These are phyloP conservation scores for Pseudotriccus pelzelni DNA, from an alignment of 2,797 vertebrate species.

Conservation along the genomic window DNA sequence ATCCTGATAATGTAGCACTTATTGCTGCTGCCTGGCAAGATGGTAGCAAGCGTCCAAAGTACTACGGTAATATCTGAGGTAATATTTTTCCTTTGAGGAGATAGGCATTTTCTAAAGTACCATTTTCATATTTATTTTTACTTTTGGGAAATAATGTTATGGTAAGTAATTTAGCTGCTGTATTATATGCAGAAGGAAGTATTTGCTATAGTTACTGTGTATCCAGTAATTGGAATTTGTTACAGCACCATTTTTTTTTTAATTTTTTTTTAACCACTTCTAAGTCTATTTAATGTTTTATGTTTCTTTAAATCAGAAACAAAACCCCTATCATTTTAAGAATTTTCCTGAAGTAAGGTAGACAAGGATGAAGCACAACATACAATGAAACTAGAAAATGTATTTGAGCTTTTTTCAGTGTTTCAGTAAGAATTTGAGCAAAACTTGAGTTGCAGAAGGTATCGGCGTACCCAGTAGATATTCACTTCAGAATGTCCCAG, in stretches of 20 bases:
- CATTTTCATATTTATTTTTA: constrained; percentile 9
- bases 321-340: neutral
- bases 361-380: neutral
- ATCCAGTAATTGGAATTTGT: neutral
- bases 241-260: neutral
- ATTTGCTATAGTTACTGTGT: neutral
- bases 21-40: neutral
- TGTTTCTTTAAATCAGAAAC: neutral
- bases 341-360: neutral
- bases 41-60: neutral
- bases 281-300: neutral
- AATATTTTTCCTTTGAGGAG: neutral
- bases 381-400: neutral
- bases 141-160: constrained; percentile 2
- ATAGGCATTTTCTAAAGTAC: neutral
- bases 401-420: neutral
- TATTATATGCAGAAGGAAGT: neutral
- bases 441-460: neutral
- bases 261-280: neutral
- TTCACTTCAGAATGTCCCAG: neutral
- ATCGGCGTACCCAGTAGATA: neutral
- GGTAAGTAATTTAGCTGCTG: constrained; percentile 3
- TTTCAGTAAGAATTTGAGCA: neutral
- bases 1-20: neutral
- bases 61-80: neutral